Conservation (phyloP, 2,888 invertebrate genomes). For the Fragum fragum region DNA sequence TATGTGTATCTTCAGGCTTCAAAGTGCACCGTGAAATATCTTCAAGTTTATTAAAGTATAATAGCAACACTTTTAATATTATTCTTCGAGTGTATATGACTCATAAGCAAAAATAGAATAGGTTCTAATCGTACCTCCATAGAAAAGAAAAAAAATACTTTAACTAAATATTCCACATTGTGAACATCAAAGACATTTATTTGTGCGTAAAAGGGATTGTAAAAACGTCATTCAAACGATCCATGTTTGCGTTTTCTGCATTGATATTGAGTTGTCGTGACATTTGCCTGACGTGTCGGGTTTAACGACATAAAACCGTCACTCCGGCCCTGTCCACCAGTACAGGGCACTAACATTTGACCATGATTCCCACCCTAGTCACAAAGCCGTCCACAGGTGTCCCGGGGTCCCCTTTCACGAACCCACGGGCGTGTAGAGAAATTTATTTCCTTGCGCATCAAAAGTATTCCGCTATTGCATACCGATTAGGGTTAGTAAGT, state of each 20-base stretch:
- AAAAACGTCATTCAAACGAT: constrained; percentile 25
- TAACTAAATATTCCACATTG: neutral
- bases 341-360: constrained; percentile 23
- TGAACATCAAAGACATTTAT: neutral
- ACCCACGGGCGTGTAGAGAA: constrained; percentile 14
- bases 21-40: no score
- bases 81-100: no score
- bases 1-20: no score
- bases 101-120: no score
- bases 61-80: no score
- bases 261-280: constrained; percentile 26
- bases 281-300: constrained; percentile 36
- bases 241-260: constrained; percentile 11
- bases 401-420: constrained; percentile 20
- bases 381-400: constrained; percentile 47
- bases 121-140: no score
- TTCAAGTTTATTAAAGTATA: no score
- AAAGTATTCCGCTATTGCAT: neutral
- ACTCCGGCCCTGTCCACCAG: constrained; percentile 26
- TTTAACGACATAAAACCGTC: constrained; percentile 39
- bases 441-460: constrained; percentile 2
- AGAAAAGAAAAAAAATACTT: no score
- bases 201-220: neutral
- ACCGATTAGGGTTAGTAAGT: neutral
- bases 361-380: constrained; percentile 56